Conservation (phyloP, 2,888 invertebrate genomes). For the Tipula unca region DNA sequence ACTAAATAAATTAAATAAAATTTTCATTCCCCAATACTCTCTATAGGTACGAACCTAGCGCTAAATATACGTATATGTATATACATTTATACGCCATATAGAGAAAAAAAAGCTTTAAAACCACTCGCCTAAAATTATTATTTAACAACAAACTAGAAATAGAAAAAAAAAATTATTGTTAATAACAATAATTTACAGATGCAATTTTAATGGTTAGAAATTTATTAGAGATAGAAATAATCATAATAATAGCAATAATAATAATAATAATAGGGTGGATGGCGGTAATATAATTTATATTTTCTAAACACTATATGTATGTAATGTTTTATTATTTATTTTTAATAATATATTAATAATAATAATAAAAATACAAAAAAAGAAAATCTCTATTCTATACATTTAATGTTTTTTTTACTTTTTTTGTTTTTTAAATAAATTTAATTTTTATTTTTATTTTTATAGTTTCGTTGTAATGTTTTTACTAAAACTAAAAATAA, state of each 20-base stretch:
- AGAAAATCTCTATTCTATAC: neutral
- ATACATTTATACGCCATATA: neutral
- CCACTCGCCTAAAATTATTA: neutral
- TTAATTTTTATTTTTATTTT: neutral
- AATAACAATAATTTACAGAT: conserved; percentile 14
- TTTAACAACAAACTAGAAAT: neutral
- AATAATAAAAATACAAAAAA: neutral
- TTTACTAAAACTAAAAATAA: conserved; percentile 14
- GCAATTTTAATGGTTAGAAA: conserved; percentile 8
- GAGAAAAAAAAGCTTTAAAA: neutral
- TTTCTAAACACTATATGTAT: conserved; percentile 14
- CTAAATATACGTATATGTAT: neutral
- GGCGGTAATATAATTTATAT: conserved; percentile 8
- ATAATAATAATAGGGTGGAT: neutral
- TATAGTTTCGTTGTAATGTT: conserved; percentile 8
- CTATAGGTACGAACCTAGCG: neutral
- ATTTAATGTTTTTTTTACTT: neutral
- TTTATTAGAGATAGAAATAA: neutral
- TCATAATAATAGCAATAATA: neutral
- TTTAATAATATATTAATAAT: conserved; percentile 14
- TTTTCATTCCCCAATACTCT: neutral
- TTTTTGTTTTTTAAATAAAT: conserved; percentile 1
- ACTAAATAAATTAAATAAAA: neutral
- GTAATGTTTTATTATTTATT: neutral
- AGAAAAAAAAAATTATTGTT: neutral